Evolutionary conservation across 2,888 invertebrate genomes (phyloP), one percentile per base, ranked within the genome.

Genomic region (Yponomeuta evonymella): DNA sequence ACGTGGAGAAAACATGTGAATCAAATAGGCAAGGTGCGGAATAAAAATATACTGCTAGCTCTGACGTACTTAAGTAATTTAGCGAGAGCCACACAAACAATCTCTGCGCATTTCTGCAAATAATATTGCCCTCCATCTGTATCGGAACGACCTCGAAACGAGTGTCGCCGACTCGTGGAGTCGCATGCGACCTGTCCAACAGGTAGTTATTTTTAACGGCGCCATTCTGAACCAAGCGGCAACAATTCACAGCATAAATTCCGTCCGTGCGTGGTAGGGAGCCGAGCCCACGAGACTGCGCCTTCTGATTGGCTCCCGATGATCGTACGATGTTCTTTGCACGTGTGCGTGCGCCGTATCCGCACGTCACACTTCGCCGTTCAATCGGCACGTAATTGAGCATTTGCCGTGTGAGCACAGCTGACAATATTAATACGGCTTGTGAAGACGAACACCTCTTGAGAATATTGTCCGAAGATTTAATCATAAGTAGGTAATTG

Each of bases 131-230:
- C 15, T 9, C 15, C 51, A 58, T 58, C 51, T 58, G 51, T 10
- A 58, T 23, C 51, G 51, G 15, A 15, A 15, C 51, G 51, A 15
- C 51, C 51, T 58, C 51, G 15, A 58, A 15, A 15, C 51, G 15
- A 58, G 51, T 58, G 51, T 58, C 51, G 51, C 51, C 15, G 15
- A 15, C 68, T 30, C 68, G 48, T n/a, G n/a, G 36, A 36, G 36
- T 36, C 82, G 78, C 82, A 80, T 83, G 82, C 80, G 82, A 81
- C 76, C 77, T 80, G 85, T 83, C 82, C 81, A 85, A 87, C 89
- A 86, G 84, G 90, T 86, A 82, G 90, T 90, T 90, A 91, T 90
- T 91, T 90, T 89, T 90, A 90, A 84, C 89, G 85, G 85, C 85
- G 87, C 86, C 85, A 84, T 86, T 90, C 87, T 86, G 79, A 58